Evolutionary conservation across 2,113 vertebrate genomes (phyloP).

Genomic region (Dunckerocampus dactyliophorus): DNA sequence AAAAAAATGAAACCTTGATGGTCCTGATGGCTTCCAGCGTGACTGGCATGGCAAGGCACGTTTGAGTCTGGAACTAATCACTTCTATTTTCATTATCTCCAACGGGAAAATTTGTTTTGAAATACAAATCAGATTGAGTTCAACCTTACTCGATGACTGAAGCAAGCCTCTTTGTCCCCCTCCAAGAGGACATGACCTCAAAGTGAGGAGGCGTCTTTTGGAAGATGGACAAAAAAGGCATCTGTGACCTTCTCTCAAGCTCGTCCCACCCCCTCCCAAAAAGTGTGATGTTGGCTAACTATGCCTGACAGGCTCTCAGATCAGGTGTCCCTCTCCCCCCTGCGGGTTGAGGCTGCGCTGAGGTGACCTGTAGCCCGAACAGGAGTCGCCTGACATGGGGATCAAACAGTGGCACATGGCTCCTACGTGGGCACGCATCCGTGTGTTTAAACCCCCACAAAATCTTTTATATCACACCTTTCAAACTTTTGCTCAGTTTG

Average conservation of each 20-base stretch:
- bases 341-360: conserved; percentile 31
- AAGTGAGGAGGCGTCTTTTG: too few relatives aligned
- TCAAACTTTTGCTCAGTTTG: not conserved
- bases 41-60: too few relatives aligned
- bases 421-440: conserved; percentile 30
- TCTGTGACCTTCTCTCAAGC: conserved; percentile 5
- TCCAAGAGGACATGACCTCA: not conserved
- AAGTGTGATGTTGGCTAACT: conserved; percentile 43
- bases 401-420: conserved; percentile 52
- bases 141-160: too few relatives aligned
- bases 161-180: not conserved
- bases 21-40: too few relatives aligned
- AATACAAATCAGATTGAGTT: too few relatives aligned
- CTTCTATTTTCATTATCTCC: too few relatives aligned
- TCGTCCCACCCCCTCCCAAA: not conserved
- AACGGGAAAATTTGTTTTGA: too few relatives aligned
- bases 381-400: conserved; percentile 45
- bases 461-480: not conserved
- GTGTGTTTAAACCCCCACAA: not conserved
- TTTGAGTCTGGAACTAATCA: too few relatives aligned
- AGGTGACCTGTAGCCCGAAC: conserved; percentile 55
- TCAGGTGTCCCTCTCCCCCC: conserved; percentile 50
- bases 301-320: conserved; percentile 48
- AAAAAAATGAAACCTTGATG: too few relatives aligned
- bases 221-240: not conserved